These are phyloP conservation scores for Zoroaster sp. DNA, from an alignment of 53 echinoderm and acorn worm genomes.

Conservation along the genomic window DNA sequence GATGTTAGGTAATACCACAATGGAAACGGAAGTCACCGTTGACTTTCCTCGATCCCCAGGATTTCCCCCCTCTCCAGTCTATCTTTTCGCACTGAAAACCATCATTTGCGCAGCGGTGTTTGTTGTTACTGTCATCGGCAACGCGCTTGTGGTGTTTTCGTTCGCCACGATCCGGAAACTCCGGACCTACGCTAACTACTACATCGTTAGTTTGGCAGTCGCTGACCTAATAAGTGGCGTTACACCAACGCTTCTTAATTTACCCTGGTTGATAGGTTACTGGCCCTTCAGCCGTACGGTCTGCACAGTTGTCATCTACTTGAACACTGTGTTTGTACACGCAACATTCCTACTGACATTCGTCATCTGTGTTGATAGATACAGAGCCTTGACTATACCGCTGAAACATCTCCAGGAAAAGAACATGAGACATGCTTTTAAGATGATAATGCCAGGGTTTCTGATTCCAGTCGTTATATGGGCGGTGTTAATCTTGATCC, in stretches of 20 bases:
- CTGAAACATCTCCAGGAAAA: conserved; percentile 62
- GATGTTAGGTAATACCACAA: background rate
- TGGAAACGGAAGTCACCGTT: background rate
- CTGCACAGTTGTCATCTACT: conserved; percentile 53
- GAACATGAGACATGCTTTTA: conserved; percentile 34
- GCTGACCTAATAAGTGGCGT: conserved; percentile 57
- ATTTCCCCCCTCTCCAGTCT: conserved; percentile 13
- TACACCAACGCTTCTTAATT: conserved; percentile 51
- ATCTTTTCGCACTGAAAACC: background rate
- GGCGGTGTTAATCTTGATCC: conserved; percentile 18
- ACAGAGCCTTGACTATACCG: conserved; percentile 52
- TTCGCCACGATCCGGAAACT: conserved; percentile 56
- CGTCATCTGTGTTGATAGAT: conserved; percentile 70
- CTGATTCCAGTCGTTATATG: conserved; percentile 50
- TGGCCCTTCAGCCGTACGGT: conserved; percentile 64
- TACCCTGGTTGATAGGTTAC: conserved; percentile 59
- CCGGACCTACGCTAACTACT: conserved; percentile 68
- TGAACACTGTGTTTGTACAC: conserved; percentile 67
- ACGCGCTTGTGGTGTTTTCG: conserved; percentile 50
- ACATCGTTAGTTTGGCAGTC: conserved; percentile 64
- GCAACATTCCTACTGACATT: conserved; percentile 58
- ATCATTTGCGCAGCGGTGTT: conserved; percentile 10
- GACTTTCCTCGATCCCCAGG: background rate
- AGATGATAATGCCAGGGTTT: conserved; percentile 42
- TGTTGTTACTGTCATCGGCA: conserved; percentile 57